Evolutionary conservation across 2,113 vertebrate genomes (phyloP).

Genomic region (Oncorhynchus tshawytscha): DNA sequence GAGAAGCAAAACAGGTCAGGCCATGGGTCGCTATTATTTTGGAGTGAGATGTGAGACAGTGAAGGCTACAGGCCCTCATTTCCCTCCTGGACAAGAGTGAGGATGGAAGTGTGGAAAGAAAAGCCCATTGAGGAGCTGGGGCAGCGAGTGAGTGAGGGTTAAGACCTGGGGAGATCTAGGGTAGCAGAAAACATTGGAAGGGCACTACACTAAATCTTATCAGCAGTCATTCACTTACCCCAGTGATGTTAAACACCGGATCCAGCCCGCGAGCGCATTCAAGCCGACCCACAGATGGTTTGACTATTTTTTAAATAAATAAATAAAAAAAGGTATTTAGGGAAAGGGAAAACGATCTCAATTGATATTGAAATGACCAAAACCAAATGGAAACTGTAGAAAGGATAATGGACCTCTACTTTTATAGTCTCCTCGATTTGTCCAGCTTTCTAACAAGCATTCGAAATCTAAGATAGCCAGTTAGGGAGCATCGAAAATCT

Average conservation of each 20-base stretch:
- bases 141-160: constrained; percentile 22
- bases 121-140: constrained; percentile 8
- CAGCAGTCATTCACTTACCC: not conserved
- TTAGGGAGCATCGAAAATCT: too few relatives aligned
- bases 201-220: too few relatives aligned
- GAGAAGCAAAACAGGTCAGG: constrained; percentile 5
- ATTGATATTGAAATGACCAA: too few relatives aligned
- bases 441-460: too few relatives aligned
- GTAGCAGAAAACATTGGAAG: too few relatives aligned
- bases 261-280: too few relatives aligned
- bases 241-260: too few relatives aligned
- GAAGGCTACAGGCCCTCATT: not conserved
- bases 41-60: not conserved
- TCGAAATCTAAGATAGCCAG: too few relatives aligned
- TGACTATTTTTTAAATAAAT: constrained; percentile 40
- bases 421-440: too few relatives aligned
- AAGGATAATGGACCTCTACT: too few relatives aligned
- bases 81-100: not conserved
- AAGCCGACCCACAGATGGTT: too few relatives aligned
- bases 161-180: constrained; percentile 21
- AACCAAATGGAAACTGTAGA: too few relatives aligned
- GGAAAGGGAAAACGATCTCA: not conserved
- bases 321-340: constrained; percentile 35
- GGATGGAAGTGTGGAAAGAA: not conserved
- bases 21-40: constrained; percentile 21